Base-by-base conservation (phyloP, 2,888 invertebrate species). In the Schizotus pectinicornis region DNA sequence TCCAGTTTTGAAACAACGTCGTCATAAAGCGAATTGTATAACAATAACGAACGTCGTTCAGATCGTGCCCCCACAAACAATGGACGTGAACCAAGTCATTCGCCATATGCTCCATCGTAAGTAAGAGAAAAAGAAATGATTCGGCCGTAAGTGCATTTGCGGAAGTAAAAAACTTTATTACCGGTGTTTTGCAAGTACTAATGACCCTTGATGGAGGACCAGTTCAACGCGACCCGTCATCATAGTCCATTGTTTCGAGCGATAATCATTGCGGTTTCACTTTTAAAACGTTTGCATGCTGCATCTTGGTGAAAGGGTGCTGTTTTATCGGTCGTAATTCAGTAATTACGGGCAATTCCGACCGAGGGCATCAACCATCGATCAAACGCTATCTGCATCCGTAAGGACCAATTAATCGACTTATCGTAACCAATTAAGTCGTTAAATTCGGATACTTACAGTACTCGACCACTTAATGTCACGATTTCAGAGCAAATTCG, bases 51-150 rank as follows among this genome's bases (percentile, higher is more conserved):
- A 41, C 39, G 38, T 39, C 46, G 14, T 46, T 51, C 42, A 31
- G 41, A 32, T 53, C 53, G 45, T 53, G 53, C 53, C 32, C 43
- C 37, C 37, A 37, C 42, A 51, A 32, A 45, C 51, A 51, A 51
- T 51, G 43, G 43, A 51, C 51, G 51, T 51, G 53, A 53, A 53
- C 45, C 34, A 43, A 45, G 46, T 53, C 33, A 45, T 37, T 45
- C 32, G 13, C 36, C 35, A 45, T 45, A 46, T 45, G 35, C 22
- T 38, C 13, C 22, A 22, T 2, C 5, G 22, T 22, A 22, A 22
- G 3, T 5, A 22, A 22, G 22, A 22, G 22, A 52, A 51, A 53
- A 43, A 36, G 36, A n/a, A n/a, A n/a, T n/a, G n/a, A n/a, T 30
- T 1, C 12, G 35, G 42, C 42, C 51, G 50, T 42, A 51, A 51